A percentile compares a stretch with the other conserved stretches of the same genome.
Evolutionary conservation across 2,113 vertebrate genomes (phyloP).

Genomic region (Oryzias curvinotus): DNA sequence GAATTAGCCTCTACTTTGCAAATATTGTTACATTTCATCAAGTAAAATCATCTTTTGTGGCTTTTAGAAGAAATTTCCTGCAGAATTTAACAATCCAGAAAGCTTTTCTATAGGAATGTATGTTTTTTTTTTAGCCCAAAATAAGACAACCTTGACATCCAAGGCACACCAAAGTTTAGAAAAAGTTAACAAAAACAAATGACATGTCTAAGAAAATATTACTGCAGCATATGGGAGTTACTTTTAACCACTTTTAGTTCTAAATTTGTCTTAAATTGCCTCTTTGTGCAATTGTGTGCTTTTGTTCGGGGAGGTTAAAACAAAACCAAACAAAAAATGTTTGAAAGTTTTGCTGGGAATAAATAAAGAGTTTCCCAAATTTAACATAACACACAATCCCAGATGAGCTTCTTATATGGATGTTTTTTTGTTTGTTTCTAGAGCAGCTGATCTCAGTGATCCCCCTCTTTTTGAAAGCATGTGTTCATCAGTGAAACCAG

Average conservation of each 20-base stretch:
- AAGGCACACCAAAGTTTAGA: conserved; percentile 59
- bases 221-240: conserved; percentile 35
- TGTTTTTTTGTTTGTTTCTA: conserved; percentile 24
- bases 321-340: neutral
- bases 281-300: conserved; percentile 28
- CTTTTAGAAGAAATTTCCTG: neutral
- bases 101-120: conserved; percentile 17
- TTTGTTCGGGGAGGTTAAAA: conserved; percentile 17
- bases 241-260: conserved; percentile 11
- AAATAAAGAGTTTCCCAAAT: conserved; percentile 4
- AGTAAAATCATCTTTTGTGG: conserved; percentile 1
- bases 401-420: neutral
- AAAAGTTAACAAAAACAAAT: conserved; percentile 12
- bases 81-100: neutral
- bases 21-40: no score
- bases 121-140: conserved; percentile 26
- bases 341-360: neutral
- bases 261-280: neutral
- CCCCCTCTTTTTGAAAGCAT: neutral
- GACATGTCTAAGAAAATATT: conserved; percentile 38
- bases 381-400: conserved; percentile 12
- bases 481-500: conserved; percentile 18
- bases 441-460: conserved; percentile 35
- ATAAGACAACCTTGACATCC: conserved; percentile 53
- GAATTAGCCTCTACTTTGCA: neutral